Percentiles rank a stretch among this genome's conserved stretches.
phyloP scores from a whole-genome alignment of 2,113 vertebrate genomes.

The human region DNA sequence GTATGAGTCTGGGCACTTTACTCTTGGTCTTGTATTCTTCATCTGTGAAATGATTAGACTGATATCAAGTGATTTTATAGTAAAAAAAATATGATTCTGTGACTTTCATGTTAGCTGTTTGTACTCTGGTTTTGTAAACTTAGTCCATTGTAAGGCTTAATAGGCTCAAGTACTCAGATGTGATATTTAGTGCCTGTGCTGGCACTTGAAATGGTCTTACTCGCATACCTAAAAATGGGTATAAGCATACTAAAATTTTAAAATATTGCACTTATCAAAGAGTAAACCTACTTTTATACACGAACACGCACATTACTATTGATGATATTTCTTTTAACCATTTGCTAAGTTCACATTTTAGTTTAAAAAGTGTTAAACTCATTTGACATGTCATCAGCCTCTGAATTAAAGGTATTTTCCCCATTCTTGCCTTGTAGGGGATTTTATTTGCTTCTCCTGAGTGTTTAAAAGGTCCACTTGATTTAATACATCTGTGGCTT shows the following conservation, averaged over 20 bases:
- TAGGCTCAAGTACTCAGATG: background rate
- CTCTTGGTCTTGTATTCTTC: background rate
- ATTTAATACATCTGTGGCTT: conserved; percentile 86
- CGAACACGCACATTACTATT: background rate
- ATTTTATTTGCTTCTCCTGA: conserved; percentile 86
- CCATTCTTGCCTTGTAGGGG: conserved; percentile 78
- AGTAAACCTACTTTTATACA: background rate
- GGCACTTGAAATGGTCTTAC: background rate
- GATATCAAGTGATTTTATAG: background rate
- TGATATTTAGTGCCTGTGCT: background rate
- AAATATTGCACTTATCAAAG: background rate
- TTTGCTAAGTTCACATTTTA: background rate
- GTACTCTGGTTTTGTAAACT: background rate
- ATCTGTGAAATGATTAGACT: background rate
- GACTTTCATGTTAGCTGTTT: background rate
- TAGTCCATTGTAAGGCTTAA: background rate
- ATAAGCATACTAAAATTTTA: background rate
- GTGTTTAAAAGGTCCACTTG: conserved; percentile 80
- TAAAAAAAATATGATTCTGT: background rate
- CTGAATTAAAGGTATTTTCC: background rate
- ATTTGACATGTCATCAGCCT: background rate
- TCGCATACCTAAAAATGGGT: background rate
- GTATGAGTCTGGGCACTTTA: background rate
- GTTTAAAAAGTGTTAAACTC: background rate
- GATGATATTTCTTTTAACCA: background rate